A percentile compares a stretch with the other conserved stretches of the same genome.
Evolutionary conservation across 1,140 invertebrate species (phyloP).

Genomic region (Augochlora pura): DNA sequence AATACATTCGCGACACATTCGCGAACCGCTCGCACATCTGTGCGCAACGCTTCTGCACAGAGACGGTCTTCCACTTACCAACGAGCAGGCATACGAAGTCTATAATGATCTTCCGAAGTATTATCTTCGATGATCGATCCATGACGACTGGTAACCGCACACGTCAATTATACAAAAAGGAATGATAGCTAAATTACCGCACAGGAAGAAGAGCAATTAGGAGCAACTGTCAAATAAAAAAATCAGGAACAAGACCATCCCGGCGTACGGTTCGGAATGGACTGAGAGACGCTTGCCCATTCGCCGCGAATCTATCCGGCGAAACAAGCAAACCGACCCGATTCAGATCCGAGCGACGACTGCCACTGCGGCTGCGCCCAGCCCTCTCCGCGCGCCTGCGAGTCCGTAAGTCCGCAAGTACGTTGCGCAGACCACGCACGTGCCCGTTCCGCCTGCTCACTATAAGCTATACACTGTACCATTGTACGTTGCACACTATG

Average conservation of each 20-base stretch:
- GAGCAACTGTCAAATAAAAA: not conserved
- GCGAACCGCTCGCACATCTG: no score
- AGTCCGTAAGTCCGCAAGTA: no score
- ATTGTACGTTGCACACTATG: no score
- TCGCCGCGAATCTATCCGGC: constrained; percentile 7
- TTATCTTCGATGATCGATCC: constrained; percentile 67
- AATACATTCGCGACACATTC: not conserved
- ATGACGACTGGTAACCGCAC: constrained; percentile 47
- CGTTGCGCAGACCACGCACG: constrained; percentile 33
- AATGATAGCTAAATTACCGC: not conserved
- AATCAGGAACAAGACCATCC: constrained; percentile 2
- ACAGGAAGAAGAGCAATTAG: not conserved
- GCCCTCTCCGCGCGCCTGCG: not conserved
- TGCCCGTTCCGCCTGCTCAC: constrained; percentile 23
- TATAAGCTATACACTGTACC: not conserved
- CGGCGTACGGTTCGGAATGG: constrained; percentile 12
- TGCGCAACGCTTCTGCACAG: not conserved
- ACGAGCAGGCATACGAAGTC: constrained; percentile 67
- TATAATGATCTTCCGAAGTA: constrained; percentile 67
- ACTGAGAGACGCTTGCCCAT: constrained; percentile 28
- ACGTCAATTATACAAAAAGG: not conserved
- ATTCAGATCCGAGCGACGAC: constrained; percentile 45
- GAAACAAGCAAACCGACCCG: not conserved
- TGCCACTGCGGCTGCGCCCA: constrained; percentile 52
- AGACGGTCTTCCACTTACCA: constrained; percentile 54